Conservation (phyloP, 2,888 invertebrate genomes). For the Platynereis dumerilii region DNA sequence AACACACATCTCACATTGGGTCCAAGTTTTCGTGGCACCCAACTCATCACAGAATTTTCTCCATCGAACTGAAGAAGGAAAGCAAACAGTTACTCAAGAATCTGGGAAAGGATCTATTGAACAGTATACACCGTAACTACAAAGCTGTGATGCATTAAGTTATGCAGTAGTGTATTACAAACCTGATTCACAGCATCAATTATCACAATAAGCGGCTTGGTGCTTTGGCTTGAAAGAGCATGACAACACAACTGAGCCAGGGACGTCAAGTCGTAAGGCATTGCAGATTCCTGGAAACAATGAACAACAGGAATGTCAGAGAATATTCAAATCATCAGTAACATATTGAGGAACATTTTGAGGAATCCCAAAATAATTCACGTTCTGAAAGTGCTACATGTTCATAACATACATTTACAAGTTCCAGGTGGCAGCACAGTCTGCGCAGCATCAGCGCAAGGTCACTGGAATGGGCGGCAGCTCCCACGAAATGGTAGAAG, state of each 20-base stretch:
- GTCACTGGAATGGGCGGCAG: slow-evolving; percentile 37
- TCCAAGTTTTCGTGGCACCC: slow-evolving; percentile 58
- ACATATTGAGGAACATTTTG: too few species aligned
- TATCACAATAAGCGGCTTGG: slow-evolving; percentile 52
- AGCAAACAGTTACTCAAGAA: neutral
- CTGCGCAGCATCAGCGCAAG: slow-evolving; percentile 33
- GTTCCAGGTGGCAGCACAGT: slow-evolving; percentile 32
- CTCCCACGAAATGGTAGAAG: slow-evolving; percentile 43
- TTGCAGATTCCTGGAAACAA: slow-evolving; percentile 47
- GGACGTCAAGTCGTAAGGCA: slow-evolving; percentile 52
- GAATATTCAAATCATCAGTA: too few species aligned
- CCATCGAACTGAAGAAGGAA: slow-evolving; percentile 52
- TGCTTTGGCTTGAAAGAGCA: slow-evolving; percentile 55
- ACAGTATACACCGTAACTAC: too few species aligned
- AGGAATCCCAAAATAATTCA: too few species aligned
- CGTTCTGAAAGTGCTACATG: too few species aligned
- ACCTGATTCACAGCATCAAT: slow-evolving; percentile 60
- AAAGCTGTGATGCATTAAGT: too few species aligned
- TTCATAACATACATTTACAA: slow-evolving; percentile 32
- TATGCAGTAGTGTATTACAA: slow-evolving; percentile 5
- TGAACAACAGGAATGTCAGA: neutral
- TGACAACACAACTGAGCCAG: slow-evolving; percentile 58
- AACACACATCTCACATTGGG: slow-evolving; percentile 56
- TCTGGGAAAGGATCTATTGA: neutral
- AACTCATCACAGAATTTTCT: slow-evolving; percentile 56